These are phyloP conservation scores for Pachliopta kotzebuea DNA, from an alignment of 2,888 invertebrate species.

Conservation along the genomic window DNA sequence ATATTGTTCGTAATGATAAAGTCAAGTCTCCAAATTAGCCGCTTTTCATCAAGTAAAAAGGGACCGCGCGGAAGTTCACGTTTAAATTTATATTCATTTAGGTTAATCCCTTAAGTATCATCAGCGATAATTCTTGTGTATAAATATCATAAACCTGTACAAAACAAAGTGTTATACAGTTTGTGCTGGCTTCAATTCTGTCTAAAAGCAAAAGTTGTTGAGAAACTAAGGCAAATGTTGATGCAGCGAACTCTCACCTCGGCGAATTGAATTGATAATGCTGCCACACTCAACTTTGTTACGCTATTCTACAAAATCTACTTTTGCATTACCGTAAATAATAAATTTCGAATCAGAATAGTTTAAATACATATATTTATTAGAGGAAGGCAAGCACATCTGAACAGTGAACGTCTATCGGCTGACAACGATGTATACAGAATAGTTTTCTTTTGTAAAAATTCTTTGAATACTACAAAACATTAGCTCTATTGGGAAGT, in stretches of 20 bases:
- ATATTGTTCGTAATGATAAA: slow-evolving; percentile 24
- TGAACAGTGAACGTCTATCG: too few relatives aligned
- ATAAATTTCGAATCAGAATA: slow-evolving; percentile 19
- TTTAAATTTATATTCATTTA: slow-evolving; percentile 25
- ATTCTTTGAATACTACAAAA: too few relatives aligned
- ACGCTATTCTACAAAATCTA: slow-evolving; percentile 31
- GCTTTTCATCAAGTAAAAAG: slow-evolving; percentile 19
- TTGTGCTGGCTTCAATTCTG: not conserved
- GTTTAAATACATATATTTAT: not conserved
- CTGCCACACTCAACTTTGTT: slow-evolving; percentile 40
- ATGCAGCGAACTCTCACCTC: slow-evolving; percentile 51
- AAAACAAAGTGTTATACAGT: slow-evolving; percentile 28
- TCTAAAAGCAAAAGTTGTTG: slow-evolving; percentile 50
- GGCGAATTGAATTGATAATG: slow-evolving; percentile 54
- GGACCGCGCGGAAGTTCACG: slow-evolving; percentile 11
- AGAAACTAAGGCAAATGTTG: slow-evolving; percentile 53
- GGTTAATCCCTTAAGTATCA: slow-evolving; percentile 21
- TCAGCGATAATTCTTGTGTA: slow-evolving; percentile 12
- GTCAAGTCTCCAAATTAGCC: slow-evolving; percentile 25
- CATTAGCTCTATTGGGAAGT: too few relatives aligned
- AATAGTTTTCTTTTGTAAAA: too few relatives aligned
- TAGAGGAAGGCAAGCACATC: too few relatives aligned
- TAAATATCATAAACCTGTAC: slow-evolving; percentile 20
- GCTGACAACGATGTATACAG: too few relatives aligned
- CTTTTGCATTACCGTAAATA: slow-evolving; percentile 29